Conservation (phyloP, 2,888 invertebrate genomes). For the Dasypolia templi region DNA sequence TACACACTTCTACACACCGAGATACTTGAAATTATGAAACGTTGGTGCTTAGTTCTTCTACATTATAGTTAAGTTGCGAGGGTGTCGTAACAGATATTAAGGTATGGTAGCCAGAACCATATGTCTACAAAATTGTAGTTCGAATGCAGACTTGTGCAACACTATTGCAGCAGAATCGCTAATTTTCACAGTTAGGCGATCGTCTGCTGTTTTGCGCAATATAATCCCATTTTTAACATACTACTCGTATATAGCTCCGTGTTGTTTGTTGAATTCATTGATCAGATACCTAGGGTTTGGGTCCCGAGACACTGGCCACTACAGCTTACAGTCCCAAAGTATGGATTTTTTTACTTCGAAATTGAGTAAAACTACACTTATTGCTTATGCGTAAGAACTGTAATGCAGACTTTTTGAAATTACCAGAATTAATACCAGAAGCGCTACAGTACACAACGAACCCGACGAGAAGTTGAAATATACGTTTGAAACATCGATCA, state of each 20-base stretch:
- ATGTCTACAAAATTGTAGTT: conserved; percentile 17
- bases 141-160: background rate
- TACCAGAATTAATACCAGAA: too few relatives aligned
- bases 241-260: background rate
- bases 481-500: too few relatives aligned
- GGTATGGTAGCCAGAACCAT: conserved; percentile 1
- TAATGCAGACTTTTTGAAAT: too few relatives aligned
- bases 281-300: too few relatives aligned
- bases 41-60: conserved; percentile 19
- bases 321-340: too few relatives aligned
- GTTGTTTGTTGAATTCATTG: background rate
- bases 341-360: too few relatives aligned
- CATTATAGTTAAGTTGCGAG: background rate
- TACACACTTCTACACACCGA: conserved; percentile 28
- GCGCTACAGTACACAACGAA: too few relatives aligned
- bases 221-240: conserved; percentile 1
- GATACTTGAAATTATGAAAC: conserved; percentile 40
- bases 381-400: too few relatives aligned
- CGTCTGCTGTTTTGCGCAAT: background rate
- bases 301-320: too few relatives aligned
- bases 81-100: conserved; percentile 19
- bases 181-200: conserved; percentile 19
- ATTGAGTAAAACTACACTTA: too few relatives aligned
- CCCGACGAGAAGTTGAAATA: too few relatives aligned
- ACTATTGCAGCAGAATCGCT: background rate